A percentile compares a stretch with the other conserved stretches of the same genome.
These are phyloP conservation scores for Ptychobarbus kaznakovi DNA, from an alignment of 2,797 vertebrate species.

Conservation along the genomic window DNA sequence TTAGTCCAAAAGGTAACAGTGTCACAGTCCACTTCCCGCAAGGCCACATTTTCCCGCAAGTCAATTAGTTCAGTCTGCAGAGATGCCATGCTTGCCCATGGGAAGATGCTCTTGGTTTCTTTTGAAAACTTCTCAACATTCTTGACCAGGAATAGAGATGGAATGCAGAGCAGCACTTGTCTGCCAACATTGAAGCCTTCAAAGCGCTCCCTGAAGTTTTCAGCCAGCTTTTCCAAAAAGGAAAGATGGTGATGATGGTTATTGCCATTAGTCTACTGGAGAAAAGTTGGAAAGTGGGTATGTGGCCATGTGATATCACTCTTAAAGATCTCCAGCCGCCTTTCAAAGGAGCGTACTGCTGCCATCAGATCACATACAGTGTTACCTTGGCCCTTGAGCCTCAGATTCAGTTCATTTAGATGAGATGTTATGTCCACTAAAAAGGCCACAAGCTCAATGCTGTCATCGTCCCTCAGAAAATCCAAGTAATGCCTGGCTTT, in stretches of 20 bases:
- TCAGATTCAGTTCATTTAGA: conserved; percentile 42
- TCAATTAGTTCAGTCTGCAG: conserved; percentile 18
- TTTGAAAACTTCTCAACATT: conserved; percentile 17
- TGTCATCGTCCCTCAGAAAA: conserved; percentile 4
- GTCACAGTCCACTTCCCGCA: conserved; percentile 28
- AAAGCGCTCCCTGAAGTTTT: neutral
- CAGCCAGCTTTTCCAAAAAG: neutral
- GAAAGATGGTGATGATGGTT: conserved; percentile 3
- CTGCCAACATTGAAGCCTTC: conserved; percentile 4
- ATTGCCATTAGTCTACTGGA: conserved; percentile 29
- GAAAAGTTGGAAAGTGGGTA: conserved; percentile 40
- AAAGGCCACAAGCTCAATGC: conserved; percentile 36
- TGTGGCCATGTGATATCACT: conserved; percentile 25
- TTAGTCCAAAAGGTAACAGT: conserved; percentile 23
- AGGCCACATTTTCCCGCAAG: conserved; percentile 14
- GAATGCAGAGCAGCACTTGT: conserved; percentile 1
- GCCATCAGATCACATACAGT: conserved; percentile 42
- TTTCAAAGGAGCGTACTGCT: conserved; percentile 34
- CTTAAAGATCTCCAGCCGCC: conserved; percentile 32
- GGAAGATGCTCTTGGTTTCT: neutral
- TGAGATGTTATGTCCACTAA: conserved; percentile 36
- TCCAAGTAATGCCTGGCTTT: no score
- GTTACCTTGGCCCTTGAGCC: conserved; percentile 31
- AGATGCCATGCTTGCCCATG: neutral
- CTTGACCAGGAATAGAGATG: conserved; percentile 17